Base-by-base conservation (phyloP, 2,113 vertebrate species). In the Corydoras maculifer region DNA sequence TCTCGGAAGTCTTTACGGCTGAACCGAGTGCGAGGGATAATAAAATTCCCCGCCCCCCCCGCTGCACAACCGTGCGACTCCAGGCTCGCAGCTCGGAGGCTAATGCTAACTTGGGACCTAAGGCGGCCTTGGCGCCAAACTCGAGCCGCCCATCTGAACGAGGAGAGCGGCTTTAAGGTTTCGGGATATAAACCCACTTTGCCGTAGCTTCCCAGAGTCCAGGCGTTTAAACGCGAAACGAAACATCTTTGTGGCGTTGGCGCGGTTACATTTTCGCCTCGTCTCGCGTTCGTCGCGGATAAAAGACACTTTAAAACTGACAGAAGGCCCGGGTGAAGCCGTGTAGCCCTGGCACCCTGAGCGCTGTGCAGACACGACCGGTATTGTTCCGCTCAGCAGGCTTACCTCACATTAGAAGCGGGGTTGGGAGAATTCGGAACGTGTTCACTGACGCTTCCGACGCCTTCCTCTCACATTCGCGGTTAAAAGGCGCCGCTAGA, bases 101-200 rank as follows among this genome's bases (percentile, higher is more conserved):
- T 29, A 60, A 66, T 55, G 49, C 48, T 73, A 62, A n/a, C 69
- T 43, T 55, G 63, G 72, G 8, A 57, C 60, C 69, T 68, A 78
- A 64, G 73, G 55, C 63, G 84, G 81, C 83, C 79, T 75, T 75
- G 88, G 88, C 89, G 89, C 88, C 88, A 91, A 85, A 80, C 78
- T 31, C 79, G 65, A 82, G 83, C 82, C 83, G 69, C 70, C 79
- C 82, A 73, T 62, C 77, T 63, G 70, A 66, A 74, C 75, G 72
- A 61, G 18, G 30, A 14, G 43, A 13, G 43, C 15, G 74, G 64
- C 31, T 78, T 69, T 61, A 49, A 49, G 59, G 72, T 58, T 31
- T 79, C 35, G 74, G 30, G 30, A 30, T 35, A 83, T 77, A 68
- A 85, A 83, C 83, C 74, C 86, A 86, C 86, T 85, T 81, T 43